Conservation (phyloP, 2,888 invertebrate genomes). For the Monopis laevigella region DNA sequence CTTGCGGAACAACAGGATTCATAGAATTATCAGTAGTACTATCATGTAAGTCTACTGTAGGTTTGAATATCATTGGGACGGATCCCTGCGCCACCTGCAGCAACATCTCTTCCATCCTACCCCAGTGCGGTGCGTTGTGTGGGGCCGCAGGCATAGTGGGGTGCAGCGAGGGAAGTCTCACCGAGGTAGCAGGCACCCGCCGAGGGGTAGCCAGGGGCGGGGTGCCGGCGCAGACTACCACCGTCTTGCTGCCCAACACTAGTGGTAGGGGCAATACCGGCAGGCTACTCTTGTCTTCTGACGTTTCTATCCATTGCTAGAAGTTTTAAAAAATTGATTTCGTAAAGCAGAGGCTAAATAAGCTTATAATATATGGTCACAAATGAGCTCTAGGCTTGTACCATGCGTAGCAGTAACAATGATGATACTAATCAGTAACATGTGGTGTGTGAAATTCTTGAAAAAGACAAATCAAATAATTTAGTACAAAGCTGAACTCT, state of each 20-base stretch:
- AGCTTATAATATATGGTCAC: too few relatives aligned
- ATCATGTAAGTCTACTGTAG: constrained; percentile 78
- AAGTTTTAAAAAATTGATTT: too few relatives aligned
- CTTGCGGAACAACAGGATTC: constrained; percentile 77
- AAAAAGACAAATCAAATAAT: too few relatives aligned
- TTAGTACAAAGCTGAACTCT: too few relatives aligned
- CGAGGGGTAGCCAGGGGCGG: constrained; percentile 64
- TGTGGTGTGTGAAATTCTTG: too few relatives aligned
- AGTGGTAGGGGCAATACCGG: constrained; percentile 80
- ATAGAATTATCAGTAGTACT: constrained; percentile 70
- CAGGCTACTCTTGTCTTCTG: constrained; percentile 45
- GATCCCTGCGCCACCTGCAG: constrained; percentile 75
- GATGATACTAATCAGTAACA: too few relatives aligned
- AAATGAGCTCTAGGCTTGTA: too few relatives aligned
- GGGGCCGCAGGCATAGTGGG: constrained; percentile 24
- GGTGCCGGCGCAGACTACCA: constrained; percentile 73
- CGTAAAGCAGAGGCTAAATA: too few relatives aligned
- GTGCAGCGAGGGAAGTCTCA: constrained; percentile 29
- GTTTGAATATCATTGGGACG: constrained; percentile 80
- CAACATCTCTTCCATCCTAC: constrained; percentile 80
- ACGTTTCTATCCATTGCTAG: constrained; percentile 59
- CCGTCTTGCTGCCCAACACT: constrained; percentile 72
- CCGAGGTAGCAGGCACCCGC: constrained; percentile 61
- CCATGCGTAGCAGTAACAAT: too few relatives aligned
- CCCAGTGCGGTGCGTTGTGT: constrained; percentile 63